Conservation (phyloP, 1,140 invertebrate genomes). For the Meloidogyne floridensis region DNA sequence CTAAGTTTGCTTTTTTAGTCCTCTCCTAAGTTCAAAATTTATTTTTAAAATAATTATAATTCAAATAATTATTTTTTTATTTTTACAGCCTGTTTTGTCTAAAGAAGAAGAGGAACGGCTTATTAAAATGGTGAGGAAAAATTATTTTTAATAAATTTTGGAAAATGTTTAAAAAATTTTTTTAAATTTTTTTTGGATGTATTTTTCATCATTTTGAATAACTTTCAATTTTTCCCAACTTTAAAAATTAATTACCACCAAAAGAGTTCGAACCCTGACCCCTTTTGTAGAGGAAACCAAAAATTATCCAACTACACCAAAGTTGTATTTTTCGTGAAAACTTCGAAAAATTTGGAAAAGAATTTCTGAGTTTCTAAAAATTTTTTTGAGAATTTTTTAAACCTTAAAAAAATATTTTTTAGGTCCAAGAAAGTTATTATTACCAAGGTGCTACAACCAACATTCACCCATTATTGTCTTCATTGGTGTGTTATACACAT, state of each 20-base stretch:
- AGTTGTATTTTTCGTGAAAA: background rate
- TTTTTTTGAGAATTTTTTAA: too few species aligned
- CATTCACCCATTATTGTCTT: slow-evolving; percentile 96
- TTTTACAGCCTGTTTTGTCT: slow-evolving; percentile 67
- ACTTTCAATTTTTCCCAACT: background rate
- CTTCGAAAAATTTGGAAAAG: too few species aligned
- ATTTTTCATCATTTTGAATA: too few species aligned
- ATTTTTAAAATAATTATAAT: background rate
- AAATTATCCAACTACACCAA: too few species aligned
- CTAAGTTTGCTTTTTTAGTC: background rate
- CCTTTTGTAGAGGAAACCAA: too few species aligned
- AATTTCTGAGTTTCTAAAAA: too few species aligned
- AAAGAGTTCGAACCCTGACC: too few species aligned
- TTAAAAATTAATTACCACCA: too few species aligned
- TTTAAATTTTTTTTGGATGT: too few species aligned
- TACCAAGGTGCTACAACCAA: slow-evolving; percentile 97
- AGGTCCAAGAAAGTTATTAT: slow-evolving; percentile 69
- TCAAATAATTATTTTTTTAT: slow-evolving; percentile 9
- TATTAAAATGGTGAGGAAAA: slow-evolving; percentile 59
- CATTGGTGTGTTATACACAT: slow-evolving; percentile 98
- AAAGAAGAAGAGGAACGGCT: slow-evolving; percentile 72
- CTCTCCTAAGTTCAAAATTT: background rate
- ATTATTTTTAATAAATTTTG: background rate
- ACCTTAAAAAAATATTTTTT: background rate
- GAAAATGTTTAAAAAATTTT: too few species aligned